These are phyloP conservation scores for Catamblyrhynchus diadema DNA, from an alignment of 2,797 vertebrate species.

Conservation along the genomic window DNA sequence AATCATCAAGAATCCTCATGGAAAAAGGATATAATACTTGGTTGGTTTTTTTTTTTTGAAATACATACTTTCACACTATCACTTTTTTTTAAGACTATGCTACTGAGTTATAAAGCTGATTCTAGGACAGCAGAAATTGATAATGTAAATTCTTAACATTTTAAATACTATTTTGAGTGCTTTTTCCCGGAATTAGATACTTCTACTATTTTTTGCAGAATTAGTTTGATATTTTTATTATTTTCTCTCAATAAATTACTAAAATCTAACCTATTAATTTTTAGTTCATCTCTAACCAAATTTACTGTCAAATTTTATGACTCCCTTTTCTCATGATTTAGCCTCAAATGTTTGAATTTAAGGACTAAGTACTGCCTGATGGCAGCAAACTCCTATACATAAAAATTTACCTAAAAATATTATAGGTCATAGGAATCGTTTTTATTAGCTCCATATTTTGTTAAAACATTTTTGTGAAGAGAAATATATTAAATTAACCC, in stretches of 20 bases:
- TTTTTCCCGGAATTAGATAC: not conserved
- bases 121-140: not conserved
- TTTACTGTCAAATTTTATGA: not conserved
- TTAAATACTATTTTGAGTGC: not conserved
- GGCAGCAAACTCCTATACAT: accelerated
- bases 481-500: not conserved
- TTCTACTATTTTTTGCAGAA: not conserved
- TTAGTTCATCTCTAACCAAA: not conserved
- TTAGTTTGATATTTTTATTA: not conserved
- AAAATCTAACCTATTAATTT: not conserved
- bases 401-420: not conserved
- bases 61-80: not conserved
- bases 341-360: not conserved
- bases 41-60: not conserved
- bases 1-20: not conserved
- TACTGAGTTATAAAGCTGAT: not conserved
- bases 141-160: not conserved
- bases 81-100: not conserved
- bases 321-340: not conserved
- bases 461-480: not conserved
- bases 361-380: not conserved
- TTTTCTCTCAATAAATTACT: not conserved
- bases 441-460: not conserved
- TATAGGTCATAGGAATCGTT: accelerated
- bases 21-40: not conserved